These are phyloP conservation scores for Sicus ferrugineus DNA, from an alignment of 2,888 invertebrate genomes.

Conservation along the genomic window DNA sequence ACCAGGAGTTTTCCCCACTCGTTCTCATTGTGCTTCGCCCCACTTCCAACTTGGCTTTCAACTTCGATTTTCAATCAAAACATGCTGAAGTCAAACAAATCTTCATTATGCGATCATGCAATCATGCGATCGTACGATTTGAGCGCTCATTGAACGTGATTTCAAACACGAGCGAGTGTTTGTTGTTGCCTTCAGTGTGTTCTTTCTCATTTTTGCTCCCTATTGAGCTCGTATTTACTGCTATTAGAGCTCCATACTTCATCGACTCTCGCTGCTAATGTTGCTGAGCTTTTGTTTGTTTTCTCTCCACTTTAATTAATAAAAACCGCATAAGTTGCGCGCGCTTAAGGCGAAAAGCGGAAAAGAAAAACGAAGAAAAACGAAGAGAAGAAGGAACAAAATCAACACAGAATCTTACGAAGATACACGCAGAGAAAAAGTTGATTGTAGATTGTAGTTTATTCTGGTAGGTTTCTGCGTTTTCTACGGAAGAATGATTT, in stretches of 20 bases:
- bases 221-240: background rate
- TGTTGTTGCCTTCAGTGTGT: constrained; percentile 12
- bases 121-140: constrained; percentile 11
- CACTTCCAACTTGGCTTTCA: background rate
- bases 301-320: background rate
- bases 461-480: too few relatives aligned
- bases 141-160: constrained; percentile 26
- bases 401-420: background rate
- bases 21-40: too few relatives aligned
- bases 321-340: background rate
- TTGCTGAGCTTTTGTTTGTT: background rate
- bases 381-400: background rate
- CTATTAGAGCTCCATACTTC: background rate
- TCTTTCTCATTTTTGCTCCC: constrained; percentile 19
- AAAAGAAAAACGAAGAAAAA: background rate
- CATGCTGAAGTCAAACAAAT: background rate
- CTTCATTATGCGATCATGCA: background rate
- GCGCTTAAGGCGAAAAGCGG: background rate
- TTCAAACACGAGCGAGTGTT: constrained; percentile 29
- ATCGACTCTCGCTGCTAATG: background rate
- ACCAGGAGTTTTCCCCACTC: too few relatives aligned
- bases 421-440: too few relatives aligned
- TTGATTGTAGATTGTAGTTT: too few relatives aligned
- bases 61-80: background rate
- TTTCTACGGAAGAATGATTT: too few relatives aligned